phyloP scores from a whole-genome alignment of 2,888 invertebrate species.

The Actias luna region DNA sequence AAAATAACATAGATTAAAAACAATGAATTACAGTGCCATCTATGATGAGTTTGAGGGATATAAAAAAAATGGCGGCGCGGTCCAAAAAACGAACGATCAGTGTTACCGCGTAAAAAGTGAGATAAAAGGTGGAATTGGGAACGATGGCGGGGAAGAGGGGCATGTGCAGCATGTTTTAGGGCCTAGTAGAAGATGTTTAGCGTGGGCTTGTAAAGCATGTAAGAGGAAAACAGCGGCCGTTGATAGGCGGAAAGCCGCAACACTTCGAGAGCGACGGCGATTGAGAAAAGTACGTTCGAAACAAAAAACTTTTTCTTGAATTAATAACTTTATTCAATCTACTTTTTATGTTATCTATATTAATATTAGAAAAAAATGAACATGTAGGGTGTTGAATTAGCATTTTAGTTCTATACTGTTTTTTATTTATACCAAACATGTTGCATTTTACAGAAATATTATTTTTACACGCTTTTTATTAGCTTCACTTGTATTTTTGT shows the following conservation, averaged over 20 bases:
- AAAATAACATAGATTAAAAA: conserved; percentile 38
- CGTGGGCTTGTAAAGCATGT: conserved; percentile 99
- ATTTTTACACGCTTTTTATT: too few relatives aligned
- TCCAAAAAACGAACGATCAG: conserved; percentile 30
- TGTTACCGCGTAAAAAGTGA: conserved; percentile 68
- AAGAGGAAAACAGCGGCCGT: conserved; percentile 97
- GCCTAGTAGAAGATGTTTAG: conserved; percentile 89
- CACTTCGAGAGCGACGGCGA: conserved; percentile 94
- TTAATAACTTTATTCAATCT: not conserved
- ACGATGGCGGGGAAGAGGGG: conserved; percentile 53
- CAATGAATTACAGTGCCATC: conserved; percentile 61
- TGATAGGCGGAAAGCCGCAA: conserved; percentile 98
- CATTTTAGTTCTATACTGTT: too few relatives aligned
- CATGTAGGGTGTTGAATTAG: too few relatives aligned
- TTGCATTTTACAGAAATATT: too few relatives aligned
- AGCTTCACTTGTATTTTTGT: too few relatives aligned
- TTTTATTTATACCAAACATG: too few relatives aligned
- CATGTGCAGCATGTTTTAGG: conserved; percentile 78
- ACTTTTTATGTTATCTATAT: not conserved
- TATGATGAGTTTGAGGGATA: conserved; percentile 52
- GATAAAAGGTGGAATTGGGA: conserved; percentile 43
- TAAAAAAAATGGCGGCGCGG: conserved; percentile 39
- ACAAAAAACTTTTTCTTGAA: not conserved
- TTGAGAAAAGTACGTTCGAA: conserved; percentile 90
- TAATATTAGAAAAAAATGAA: not conserved